phyloP scores from a whole-genome alignment of 2,888 invertebrate species.

The Bellardia bayeri region DNA sequence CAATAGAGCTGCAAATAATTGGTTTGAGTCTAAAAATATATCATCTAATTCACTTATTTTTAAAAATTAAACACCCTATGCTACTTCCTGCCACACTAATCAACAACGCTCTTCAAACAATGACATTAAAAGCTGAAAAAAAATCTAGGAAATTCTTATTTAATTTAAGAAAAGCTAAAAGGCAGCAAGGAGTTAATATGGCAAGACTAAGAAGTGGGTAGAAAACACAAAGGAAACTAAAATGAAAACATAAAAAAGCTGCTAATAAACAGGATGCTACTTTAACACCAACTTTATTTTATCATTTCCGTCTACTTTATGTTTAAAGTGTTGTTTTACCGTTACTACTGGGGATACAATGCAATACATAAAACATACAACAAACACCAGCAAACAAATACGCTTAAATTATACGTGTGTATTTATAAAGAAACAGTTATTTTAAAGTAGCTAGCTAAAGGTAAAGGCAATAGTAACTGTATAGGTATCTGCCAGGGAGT shows the following conservation, averaged over 20 bases:
- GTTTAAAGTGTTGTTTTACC: conserved; percentile 24
- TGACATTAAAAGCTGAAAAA: neutral
- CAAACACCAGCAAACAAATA: neutral
- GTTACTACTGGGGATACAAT: conserved; percentile 3
- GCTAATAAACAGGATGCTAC: conserved; percentile 51
- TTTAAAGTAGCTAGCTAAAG: too few species aligned
- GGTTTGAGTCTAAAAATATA: too few species aligned
- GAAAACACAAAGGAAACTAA: neutral
- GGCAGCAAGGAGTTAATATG: neutral
- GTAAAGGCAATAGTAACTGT: too few species aligned
- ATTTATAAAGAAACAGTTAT: too few species aligned
- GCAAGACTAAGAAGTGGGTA: neutral
- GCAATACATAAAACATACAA: neutral
- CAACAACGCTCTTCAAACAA: neutral
- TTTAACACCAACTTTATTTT: conserved; percentile 53
- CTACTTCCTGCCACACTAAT: neutral
- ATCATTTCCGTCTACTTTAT: conserved; percentile 37
- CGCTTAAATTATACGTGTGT: too few species aligned
- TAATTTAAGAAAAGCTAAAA: neutral
- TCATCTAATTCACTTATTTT: too few species aligned
- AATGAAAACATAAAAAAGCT: conserved; percentile 10
- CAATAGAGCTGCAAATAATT: too few species aligned
- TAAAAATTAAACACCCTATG: neutral
- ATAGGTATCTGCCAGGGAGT: neutral
- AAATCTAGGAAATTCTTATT: neutral